Evolutionary conservation across 2,888 invertebrate species (phyloP), one percentile per base, ranked within the genome.

Genomic region (Xiphydria camelus): DNA sequence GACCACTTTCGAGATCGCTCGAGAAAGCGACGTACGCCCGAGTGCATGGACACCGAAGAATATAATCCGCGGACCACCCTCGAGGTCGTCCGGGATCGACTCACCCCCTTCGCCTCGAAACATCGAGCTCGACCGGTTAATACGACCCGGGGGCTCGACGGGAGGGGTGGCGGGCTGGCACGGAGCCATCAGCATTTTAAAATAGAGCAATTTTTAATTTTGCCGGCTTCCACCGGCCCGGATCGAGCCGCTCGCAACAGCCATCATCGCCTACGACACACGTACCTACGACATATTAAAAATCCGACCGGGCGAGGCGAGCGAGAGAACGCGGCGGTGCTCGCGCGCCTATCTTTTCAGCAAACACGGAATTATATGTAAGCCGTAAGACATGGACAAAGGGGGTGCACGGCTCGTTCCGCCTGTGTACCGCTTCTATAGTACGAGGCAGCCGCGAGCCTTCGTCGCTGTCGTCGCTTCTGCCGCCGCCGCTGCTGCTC

Each of bases 311-410:
- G 42, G 25, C 47, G 20, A 32, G 23, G 9, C 39, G 63, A 62
- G 57, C 62, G 51, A 59, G 71, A 59, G 58, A 50, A n/a, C n/a
- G n/a, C n/a, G 62, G 62, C 51, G 39, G 32, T 36, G n/a, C n/a
- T n/a, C n/a, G 40, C 33, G 14, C 35, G 41, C 49, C 55, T 59
- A 75, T 73, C 74, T 72, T 71, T 83, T 82, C 78, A 78, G 82
- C 81, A 82, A 82, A 81, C 75, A 80, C 78, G 80, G 79, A 82
- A 82, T 82, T 81, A 79, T 78, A 79, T 79, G 80, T 81, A 82
- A 82, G 81, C 81, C 81, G 78, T 82, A 82, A 82, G 75, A 73
- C 75, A 71, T 68, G 70, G 75, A 74, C 74, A 75, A 75, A 75
- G 67, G 71, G 51, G 34, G 31, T 43, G 36, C 45, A 32, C 47